A percentile compares a stretch with the other conserved stretches of the same genome.
These are phyloP conservation scores for Pavo muticus DNA, from an alignment of 2,113 vertebrate genomes.

Conservation along the genomic window DNA sequence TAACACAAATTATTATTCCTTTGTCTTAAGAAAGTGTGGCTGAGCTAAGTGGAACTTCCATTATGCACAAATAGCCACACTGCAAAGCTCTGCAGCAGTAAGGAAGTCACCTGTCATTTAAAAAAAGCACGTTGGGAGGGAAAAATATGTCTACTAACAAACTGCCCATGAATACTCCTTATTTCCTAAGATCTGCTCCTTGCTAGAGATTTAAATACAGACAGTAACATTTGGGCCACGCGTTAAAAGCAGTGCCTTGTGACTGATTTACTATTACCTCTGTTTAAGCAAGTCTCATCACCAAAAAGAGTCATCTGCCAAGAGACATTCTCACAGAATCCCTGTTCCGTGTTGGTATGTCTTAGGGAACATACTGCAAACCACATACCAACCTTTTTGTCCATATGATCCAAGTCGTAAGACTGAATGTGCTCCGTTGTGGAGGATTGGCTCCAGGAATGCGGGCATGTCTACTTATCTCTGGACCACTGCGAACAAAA, in stretches of 20 bases:
- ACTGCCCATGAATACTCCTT: background rate
- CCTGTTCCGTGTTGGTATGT: background rate
- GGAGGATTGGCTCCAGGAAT: too few relatives aligned
- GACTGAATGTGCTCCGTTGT: conserved; percentile 83
- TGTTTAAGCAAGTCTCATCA: background rate
- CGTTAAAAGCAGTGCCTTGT: background rate
- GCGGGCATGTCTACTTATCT: too few relatives aligned
- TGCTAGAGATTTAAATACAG: background rate
- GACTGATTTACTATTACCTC: background rate
- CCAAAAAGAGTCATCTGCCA: background rate
- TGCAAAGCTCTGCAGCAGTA: background rate
- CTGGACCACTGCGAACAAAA: too few relatives aligned
- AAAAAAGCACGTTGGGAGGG: background rate
- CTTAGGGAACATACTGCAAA: background rate
- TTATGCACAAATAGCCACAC: background rate
- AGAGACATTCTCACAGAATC: background rate
- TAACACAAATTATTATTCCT: background rate
- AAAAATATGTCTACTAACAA: background rate
- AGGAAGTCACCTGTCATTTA: background rate
- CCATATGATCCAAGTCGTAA: conserved; percentile 91
- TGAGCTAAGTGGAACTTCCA: fast-evolving
- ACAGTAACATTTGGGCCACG: background rate
- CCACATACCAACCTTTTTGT: conserved; percentile 87
- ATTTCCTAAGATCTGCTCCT: background rate
- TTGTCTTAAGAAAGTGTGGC: background rate